phyloP scores from a whole-genome alignment of 1,140 invertebrate genomes.

The Limonius californicus region DNA sequence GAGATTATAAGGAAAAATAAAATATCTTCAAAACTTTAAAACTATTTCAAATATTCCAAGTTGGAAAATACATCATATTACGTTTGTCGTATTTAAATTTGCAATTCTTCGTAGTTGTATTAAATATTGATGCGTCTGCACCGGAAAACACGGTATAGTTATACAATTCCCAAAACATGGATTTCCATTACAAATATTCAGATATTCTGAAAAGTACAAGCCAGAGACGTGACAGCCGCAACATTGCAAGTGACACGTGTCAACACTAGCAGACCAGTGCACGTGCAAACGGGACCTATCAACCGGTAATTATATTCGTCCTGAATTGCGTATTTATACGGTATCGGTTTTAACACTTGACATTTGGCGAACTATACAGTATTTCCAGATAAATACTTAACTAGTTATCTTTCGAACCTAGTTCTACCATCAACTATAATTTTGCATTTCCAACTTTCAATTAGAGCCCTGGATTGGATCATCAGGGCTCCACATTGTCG shows the following conservation, averaged over 20 bases:
- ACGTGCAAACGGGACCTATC: background rate
- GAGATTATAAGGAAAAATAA: too few relatives aligned
- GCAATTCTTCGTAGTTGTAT: too few relatives aligned
- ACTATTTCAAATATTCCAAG: too few relatives aligned
- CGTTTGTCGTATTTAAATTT: too few relatives aligned
- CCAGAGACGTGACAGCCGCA: background rate
- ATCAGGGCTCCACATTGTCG: too few relatives aligned
- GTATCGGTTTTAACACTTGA: conserved; percentile 1
- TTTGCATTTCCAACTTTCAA: too few relatives aligned
- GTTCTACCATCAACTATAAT: background rate
- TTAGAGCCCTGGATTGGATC: too few relatives aligned
- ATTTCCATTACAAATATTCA: conserved; percentile 8
- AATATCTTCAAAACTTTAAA: too few relatives aligned
- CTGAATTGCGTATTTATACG: background rate
- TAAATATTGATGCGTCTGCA: too few relatives aligned
- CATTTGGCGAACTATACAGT: background rate
- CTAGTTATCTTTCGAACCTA: background rate
- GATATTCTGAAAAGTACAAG: conserved; percentile 16
- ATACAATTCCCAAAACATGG: background rate
- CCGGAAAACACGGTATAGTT: too few relatives aligned
- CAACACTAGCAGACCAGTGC: background rate
- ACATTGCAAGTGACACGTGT: background rate
- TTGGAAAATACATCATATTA: too few relatives aligned
- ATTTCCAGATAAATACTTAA: background rate
- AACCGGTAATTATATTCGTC: background rate